Evolutionary conservation across 2,888 invertebrate species (phyloP), one percentile per base, ranked within the genome.

Genomic region (Eremobia ochroleuca): DNA sequence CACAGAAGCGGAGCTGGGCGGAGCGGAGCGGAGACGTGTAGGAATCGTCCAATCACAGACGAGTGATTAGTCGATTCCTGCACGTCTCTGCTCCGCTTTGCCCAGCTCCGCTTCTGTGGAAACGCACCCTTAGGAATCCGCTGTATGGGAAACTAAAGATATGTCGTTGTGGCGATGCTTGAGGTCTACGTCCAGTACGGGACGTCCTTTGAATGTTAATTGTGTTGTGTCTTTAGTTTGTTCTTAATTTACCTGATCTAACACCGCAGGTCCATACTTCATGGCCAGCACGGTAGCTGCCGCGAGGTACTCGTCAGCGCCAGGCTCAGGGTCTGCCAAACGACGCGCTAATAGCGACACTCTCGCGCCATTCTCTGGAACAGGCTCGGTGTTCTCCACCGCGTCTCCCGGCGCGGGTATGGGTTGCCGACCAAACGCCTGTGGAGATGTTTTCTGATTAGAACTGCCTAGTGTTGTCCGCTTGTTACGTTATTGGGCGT

Each of bases 361-460:
- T 82, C 99, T 97, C 89, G 98, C 98, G 13, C 97, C 93, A 88
- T 97, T 92, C 90, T 93, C 96, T 89, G 81, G 96, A 92, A 97
- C 68, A 92, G 93, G 59, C 34, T 87, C 88, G 6, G 87, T 72
- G 34, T 88, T 82, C 71, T 87, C 89, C 4, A 85, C 71, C 18
- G 86, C 69, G 13, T 88, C 87, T 34, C 76, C 87, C n/a, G 89
- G 81, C 15, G 86, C 59, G 87, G 98, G 98, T 92, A 98, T 98
- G 0, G 99, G 99, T 52, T 99, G 99, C 81, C 99, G 98, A 76
- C 98, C 98, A 83, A 99, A 97, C 6, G 99, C 99, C 97, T 99
- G 98, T 85, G 79, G 81, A 55, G 66, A 78, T 2, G 78, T 76
- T 76, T 84, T 84, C 84, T 84, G 62, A 82, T 84, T 85, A 84